phyloP scores from a whole-genome alignment of 2,113 vertebrate genomes.

The Entomyzon cyanotis region DNA sequence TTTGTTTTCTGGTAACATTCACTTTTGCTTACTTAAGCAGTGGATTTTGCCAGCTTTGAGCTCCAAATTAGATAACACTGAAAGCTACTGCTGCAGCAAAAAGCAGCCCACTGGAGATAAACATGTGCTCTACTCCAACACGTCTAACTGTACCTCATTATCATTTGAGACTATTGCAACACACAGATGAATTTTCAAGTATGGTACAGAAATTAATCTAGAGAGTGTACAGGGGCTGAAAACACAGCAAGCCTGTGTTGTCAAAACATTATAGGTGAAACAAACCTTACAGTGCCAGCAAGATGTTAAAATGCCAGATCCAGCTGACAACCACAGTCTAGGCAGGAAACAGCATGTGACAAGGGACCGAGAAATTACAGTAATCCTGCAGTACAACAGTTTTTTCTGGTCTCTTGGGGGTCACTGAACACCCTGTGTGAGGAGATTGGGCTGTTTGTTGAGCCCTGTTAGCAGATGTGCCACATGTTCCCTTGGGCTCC shows the following conservation, averaged over 20 bases:
- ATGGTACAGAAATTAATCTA: background rate
- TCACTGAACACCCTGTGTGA: background rate
- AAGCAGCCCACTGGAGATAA: background rate
- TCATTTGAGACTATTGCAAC: background rate
- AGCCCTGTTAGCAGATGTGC: background rate
- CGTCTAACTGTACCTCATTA: background rate
- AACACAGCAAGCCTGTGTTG: background rate
- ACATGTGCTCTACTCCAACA: background rate
- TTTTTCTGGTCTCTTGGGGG: background rate
- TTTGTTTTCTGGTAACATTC: background rate
- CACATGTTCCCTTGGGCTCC: background rate
- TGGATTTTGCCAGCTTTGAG: slow-evolving; percentile 3
- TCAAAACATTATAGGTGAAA: background rate
- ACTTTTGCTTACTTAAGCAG: slow-evolving; percentile 26
- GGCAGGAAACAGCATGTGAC: background rate
- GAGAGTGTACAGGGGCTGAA: background rate
- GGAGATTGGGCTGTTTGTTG: background rate
- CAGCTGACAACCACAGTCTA: background rate
- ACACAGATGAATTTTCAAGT: background rate
- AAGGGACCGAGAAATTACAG: background rate
- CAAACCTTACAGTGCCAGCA: background rate
- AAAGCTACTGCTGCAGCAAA: slow-evolving; percentile 13
- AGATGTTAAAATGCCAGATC: background rate
- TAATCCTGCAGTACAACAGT: background rate
- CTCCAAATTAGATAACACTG: background rate